These are phyloP conservation scores for Cirrhinus mrigala DNA, from an alignment of 2,797 vertebrate species.

Conservation along the genomic window DNA sequence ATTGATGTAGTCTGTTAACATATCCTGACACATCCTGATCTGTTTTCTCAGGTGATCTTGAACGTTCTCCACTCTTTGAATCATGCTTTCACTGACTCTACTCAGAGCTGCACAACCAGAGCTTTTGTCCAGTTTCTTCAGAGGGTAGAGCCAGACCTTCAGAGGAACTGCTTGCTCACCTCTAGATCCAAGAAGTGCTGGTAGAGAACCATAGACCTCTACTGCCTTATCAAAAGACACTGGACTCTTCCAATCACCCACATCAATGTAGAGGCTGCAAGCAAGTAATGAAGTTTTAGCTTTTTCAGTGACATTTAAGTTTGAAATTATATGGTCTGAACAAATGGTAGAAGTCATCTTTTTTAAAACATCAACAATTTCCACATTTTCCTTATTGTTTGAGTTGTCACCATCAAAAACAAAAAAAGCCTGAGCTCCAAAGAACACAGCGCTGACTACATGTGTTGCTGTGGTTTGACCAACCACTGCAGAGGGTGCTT, in stretches of 20 bases:
- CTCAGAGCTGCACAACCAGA: conserved; percentile 5
- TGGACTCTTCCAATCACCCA: conserved; percentile 21
- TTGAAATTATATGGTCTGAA: neutral
- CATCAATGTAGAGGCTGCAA: conserved; percentile 42
- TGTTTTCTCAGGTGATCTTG: conserved; percentile 33
- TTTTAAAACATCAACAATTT: neutral
- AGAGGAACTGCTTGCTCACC: too few relatives aligned
- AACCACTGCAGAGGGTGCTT: conserved; percentile 21
- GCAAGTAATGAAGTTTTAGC: neutral
- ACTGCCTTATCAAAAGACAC: conserved; percentile 40
- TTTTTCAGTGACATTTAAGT: neutral
- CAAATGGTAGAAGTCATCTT: neutral
- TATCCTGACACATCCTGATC: conserved; percentile 26
- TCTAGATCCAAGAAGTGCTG: conserved; percentile 29
- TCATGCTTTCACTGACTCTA: conserved; percentile 33
- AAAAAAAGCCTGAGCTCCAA: conserved; percentile 59
- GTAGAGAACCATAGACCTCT: conserved; percentile 28
- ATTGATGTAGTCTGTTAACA: neutral
- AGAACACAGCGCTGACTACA: conserved; percentile 57
- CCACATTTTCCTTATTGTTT: neutral
- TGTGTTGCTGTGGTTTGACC: conserved; percentile 58
- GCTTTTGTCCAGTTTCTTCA: conserved; percentile 35
- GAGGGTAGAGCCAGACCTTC: too few relatives aligned
- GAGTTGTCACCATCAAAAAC: conserved; percentile 45
- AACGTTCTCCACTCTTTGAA: neutral